phyloP scores from a whole-genome alignment of 2,888 invertebrate genomes.

The Noctua fimbriata region DNA sequence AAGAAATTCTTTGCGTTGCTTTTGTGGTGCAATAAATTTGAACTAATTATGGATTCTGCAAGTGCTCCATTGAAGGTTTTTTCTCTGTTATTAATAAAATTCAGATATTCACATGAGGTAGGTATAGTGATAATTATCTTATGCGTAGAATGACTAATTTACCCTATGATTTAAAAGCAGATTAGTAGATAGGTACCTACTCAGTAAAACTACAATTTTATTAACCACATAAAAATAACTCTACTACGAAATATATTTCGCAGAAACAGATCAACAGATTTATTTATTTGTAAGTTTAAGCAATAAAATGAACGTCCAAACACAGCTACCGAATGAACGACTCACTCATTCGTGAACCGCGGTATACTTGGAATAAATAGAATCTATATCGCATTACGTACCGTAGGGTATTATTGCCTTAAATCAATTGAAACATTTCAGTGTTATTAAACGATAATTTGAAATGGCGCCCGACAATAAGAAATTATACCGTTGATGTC shows the following conservation, averaged over 20 bases:
- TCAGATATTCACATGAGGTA: neutral
- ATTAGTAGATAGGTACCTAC: neutral
- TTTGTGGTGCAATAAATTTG: neutral
- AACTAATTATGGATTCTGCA: neutral
- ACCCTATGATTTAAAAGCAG: neutral
- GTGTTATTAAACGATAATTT: conserved; percentile 64
- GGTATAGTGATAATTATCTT: neutral
- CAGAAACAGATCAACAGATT: conserved; percentile 41
- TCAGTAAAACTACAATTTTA: conserved; percentile 48
- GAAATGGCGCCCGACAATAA: conserved; percentile 58
- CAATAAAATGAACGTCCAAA: conserved; percentile 30
- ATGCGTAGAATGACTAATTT: neutral
- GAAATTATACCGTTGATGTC: conserved; percentile 64
- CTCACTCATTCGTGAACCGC: conserved; percentile 64
- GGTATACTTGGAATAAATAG: conserved; percentile 56
- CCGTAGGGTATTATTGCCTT: conserved; percentile 56
- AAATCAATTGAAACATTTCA: conserved; percentile 74
- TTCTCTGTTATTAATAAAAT: neutral
- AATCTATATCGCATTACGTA: conserved; percentile 60
- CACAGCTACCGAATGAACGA: conserved; percentile 15
- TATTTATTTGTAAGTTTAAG: conserved; percentile 40
- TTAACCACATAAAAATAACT: conserved; percentile 42
- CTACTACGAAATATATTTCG: conserved; percentile 20
- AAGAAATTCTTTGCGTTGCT: neutral
- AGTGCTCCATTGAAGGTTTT: neutral